phyloP scores from a whole-genome alignment of 2,113 vertebrate species.

The Isurus oxyrinchus region DNA sequence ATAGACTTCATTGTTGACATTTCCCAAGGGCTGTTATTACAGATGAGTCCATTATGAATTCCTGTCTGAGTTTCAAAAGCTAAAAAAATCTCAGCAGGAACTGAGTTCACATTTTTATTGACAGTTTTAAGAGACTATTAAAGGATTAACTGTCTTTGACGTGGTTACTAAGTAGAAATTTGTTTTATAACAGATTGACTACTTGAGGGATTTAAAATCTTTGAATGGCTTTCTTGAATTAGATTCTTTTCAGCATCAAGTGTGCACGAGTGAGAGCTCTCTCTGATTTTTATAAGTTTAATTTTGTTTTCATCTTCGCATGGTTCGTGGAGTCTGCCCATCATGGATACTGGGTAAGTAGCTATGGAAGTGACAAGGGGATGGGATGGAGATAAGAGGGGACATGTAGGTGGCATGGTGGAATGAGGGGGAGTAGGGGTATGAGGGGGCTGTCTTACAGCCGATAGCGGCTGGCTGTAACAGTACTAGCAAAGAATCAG shows the following conservation, averaged over 20 bases:
- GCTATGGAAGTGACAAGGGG: background rate
- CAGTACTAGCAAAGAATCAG: background rate
- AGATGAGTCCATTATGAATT: too few species aligned
- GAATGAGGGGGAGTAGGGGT: background rate
- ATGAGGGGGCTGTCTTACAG: background rate
- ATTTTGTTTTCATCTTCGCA: background rate
- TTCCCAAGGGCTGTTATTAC: background rate
- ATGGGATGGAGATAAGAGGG: background rate
- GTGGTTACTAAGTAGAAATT: too few species aligned
- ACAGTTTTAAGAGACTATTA: too few species aligned
- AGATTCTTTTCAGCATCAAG: background rate
- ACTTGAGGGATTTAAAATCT: background rate
- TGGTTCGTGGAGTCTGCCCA: background rate
- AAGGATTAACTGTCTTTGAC: too few species aligned
- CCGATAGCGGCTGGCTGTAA: background rate
- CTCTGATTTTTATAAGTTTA: background rate
- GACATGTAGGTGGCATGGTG: too few species aligned
- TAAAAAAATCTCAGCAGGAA: too few species aligned
- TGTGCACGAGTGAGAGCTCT: background rate
- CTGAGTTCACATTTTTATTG: too few species aligned
- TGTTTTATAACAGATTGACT: too few species aligned
- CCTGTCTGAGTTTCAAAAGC: too few species aligned
- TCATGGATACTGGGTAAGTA: background rate
- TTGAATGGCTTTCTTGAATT: background rate
- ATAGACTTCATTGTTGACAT: background rate